Base-by-base conservation (phyloP, 2,113 vertebrate genomes). In the Equus przewalskii region DNA sequence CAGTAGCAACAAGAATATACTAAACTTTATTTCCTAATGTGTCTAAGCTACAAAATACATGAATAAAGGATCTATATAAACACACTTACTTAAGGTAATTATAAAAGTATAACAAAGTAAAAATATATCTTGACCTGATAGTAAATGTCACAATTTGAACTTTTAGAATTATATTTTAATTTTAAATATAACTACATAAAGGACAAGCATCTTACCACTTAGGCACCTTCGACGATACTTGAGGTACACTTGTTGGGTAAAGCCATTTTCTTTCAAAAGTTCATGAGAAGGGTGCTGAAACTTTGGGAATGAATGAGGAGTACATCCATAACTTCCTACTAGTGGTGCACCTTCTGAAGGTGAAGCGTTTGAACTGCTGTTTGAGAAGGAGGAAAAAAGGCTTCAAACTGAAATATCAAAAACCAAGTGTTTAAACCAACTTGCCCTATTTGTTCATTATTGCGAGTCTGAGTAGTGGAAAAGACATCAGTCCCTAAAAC, bases 201-300 rank as follows among this genome's bases (percentile, higher is more conserved):
- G 1, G 33, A 69, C 12, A 54, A 81, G n/a, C 6, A 5, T 70
- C 98, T 98, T 98, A 99, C 99, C 99, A 58, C 98, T 99, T 30
- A 99, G 98, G 98, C 99, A 99, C 87, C 99, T 99, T 65, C 99
- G 98, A 51, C 98, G 99, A 96, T 99, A 99, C 95, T 99, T 99
- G 98, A 99, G 99, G 98, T 99, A 99, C 7, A 99, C 99, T 94
- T 99, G 99, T 85, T 99, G 99, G 13, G 99, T 99, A 97, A 99
- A 99, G 98, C 99, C 99, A 93, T 99, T 99, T 98, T 99, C 99
- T 97, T 99, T 99, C 96, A 99, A 97, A 98, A 99, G 98, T 97
- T 99, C 99, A 21, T 99, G 99, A 91, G 99, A 99, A 54, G 99
- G 99, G 96, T 99, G 99, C 98, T 99, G 99, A 98, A 99, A 99